Evolutionary conservation across 2,888 invertebrate species (phyloP).

Genomic region (Dasypogon diadema): DNA sequence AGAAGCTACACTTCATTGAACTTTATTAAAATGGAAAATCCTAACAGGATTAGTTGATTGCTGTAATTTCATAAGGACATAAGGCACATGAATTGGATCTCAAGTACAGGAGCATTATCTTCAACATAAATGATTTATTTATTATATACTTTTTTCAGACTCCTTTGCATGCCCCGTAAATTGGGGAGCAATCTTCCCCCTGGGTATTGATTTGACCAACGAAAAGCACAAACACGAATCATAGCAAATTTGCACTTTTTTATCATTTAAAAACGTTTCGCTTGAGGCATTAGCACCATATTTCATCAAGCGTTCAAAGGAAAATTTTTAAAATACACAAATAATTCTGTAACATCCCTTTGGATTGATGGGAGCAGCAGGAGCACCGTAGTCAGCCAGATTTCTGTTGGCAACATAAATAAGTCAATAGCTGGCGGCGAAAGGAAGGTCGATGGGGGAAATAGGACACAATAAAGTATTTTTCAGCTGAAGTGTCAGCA

Average conservation of each 20-base stretch:
- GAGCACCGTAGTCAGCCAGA: neutral
- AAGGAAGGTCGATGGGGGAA: neutral
- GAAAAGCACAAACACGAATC: neutral
- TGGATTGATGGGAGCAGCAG: neutral
- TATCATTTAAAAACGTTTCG: neutral
- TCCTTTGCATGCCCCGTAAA: too few relatives aligned
- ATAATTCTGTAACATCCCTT: constrained; percentile 8
- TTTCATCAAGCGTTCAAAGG: constrained; percentile 10
- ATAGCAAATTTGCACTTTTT: neutral
- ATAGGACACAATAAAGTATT: constrained; percentile 42
- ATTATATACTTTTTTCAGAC: too few relatives aligned
- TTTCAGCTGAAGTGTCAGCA: constrained; percentile 43
- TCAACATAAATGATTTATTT: too few relatives aligned
- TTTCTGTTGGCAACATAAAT: neutral
- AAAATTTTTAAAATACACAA: constrained; percentile 25
- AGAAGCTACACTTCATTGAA: too few relatives aligned
- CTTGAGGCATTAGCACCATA: neutral
- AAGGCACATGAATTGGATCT: too few relatives aligned
- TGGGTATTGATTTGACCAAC: neutral
- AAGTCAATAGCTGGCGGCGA: neutral
- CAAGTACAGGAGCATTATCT: too few relatives aligned
- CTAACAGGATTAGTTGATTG: too few relatives aligned
- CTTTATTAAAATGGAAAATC: too few relatives aligned
- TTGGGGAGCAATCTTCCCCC: too few relatives aligned
- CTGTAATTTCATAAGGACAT: too few relatives aligned